Conservation (phyloP, 2,113 vertebrate genomes). For the Mesocricetus auratus region DNA sequence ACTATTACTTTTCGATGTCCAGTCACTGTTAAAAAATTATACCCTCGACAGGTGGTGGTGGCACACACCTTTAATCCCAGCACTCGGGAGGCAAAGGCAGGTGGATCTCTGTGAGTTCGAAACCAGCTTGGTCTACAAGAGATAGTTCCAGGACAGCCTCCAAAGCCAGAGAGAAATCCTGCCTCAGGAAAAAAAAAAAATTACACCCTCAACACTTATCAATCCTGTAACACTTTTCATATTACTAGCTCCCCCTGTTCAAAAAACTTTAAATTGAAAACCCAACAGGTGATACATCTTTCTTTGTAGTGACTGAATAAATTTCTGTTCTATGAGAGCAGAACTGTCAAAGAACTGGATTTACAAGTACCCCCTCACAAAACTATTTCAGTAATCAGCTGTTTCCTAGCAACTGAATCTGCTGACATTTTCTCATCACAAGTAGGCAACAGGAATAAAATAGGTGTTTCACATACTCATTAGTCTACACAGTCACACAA, state of each 20-base stretch:
- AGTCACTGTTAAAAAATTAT: slow-evolving; percentile 73
- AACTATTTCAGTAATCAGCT: slow-evolving; percentile 75
- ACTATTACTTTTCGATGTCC: slow-evolving; percentile 58
- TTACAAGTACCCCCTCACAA: slow-evolving; percentile 77
- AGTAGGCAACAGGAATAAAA: slow-evolving; percentile 78
- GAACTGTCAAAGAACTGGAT: slow-evolving; percentile 81
- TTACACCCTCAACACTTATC: slow-evolving; percentile 68
- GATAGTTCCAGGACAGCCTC: too few species aligned
- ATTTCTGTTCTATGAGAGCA: slow-evolving; percentile 78
- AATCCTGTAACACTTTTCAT: slow-evolving; percentile 57
- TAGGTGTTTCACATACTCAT: slow-evolving; percentile 70
- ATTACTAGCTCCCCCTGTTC: slow-evolving; percentile 49
- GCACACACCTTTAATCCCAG: too few species aligned
- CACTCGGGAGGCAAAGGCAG: too few species aligned
- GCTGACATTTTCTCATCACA: slow-evolving; percentile 80
- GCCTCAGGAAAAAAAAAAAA: too few species aligned
- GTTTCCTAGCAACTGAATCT: slow-evolving; percentile 86
- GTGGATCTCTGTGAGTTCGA: too few species aligned
- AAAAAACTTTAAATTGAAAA: slow-evolving; percentile 79
- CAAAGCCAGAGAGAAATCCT: too few species aligned
- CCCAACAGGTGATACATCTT: slow-evolving; percentile 77
- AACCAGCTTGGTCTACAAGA: too few species aligned
- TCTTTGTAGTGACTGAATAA: slow-evolving; percentile 78
- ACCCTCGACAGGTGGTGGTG: too few species aligned
- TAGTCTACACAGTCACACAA: slow-evolving; percentile 61